These are phyloP conservation scores for Spondyliosoma cantharus DNA, from an alignment of 2,797 vertebrate species.

Conservation along the genomic window DNA sequence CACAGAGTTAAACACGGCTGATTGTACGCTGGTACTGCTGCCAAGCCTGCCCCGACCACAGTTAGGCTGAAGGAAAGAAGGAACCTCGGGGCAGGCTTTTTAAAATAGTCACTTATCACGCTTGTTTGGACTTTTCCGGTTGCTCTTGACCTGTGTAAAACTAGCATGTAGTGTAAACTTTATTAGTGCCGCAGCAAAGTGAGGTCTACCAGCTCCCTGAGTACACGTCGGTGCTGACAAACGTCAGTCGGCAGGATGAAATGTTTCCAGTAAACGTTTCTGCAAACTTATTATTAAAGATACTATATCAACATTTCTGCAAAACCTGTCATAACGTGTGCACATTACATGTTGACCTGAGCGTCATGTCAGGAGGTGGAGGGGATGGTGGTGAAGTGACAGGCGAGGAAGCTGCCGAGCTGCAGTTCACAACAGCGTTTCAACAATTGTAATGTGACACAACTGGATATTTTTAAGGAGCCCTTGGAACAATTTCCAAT, in stretches of 20 bases:
- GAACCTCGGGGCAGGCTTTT: constrained; percentile 33
- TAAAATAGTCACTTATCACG: constrained; percentile 41
- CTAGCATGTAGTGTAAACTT: constrained; percentile 20
- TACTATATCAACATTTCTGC: no score
- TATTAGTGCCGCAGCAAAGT: constrained; percentile 17
- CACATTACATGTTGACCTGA: no score
- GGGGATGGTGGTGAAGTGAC: no score
- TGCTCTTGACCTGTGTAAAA: constrained; percentile 35
- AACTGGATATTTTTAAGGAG: no score
- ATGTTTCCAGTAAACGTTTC: no score
- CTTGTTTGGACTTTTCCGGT: constrained; percentile 44
- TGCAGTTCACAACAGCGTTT: no score
- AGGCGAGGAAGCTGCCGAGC: no score
- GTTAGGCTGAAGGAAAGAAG: constrained; percentile 45
- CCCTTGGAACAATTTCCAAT: no score
- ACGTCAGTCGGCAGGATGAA: neutral
- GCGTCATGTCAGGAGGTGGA: no score
- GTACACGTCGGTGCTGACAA: neutral
- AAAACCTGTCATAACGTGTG: no score
- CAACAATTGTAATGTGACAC: no score
- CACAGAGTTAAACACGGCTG: constrained; percentile 61
- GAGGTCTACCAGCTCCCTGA: neutral
- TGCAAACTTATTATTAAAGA: no score
- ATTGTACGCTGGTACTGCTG: constrained; percentile 49
- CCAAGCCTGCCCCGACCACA: constrained; percentile 60